phyloP scores from a whole-genome alignment of 2,113 vertebrate genomes.

The Trogon melanurus region DNA sequence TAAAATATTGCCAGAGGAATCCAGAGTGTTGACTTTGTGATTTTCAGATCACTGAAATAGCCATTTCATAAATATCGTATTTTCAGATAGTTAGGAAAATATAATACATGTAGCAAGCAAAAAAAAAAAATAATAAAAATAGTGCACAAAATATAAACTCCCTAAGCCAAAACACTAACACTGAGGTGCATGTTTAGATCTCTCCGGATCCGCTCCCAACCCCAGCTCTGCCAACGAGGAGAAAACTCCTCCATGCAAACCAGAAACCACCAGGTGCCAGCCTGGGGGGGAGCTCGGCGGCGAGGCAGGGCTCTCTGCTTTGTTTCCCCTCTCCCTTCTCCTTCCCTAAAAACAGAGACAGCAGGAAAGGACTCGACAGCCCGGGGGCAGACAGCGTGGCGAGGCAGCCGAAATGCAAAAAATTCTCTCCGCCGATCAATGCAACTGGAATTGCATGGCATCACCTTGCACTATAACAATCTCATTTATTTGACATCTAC shows the following conservation, averaged over 20 bases:
- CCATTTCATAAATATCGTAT: not conserved
- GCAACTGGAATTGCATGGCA: not conserved
- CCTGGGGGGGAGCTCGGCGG: rapidly evolving
- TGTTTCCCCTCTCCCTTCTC: not conserved
- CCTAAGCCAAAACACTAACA: not conserved
- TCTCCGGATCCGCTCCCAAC: too few species aligned
- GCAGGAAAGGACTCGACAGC: too few species aligned
- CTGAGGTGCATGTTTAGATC: not conserved
- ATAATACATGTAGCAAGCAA: not conserved
- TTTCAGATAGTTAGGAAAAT: not conserved
- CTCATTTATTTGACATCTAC: rapidly evolving
- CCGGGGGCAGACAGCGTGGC: not conserved
- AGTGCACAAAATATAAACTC: not conserved
- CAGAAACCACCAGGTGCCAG: too few species aligned
- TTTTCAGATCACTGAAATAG: not conserved
- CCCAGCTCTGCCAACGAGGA: not conserved
- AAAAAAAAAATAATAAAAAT: not conserved
- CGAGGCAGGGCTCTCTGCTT: not conserved
- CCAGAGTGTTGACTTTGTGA: not conserved
- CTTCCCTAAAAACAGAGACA: too few species aligned
- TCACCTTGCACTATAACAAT: not conserved
- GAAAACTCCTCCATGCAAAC: not conserved
- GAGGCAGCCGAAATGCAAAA: not conserved
- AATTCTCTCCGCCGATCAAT: not conserved
- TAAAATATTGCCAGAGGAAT: not conserved